phyloP scores from a whole-genome alignment of 2,797 vertebrate species.

The Amblyopsis hoosieri region DNA sequence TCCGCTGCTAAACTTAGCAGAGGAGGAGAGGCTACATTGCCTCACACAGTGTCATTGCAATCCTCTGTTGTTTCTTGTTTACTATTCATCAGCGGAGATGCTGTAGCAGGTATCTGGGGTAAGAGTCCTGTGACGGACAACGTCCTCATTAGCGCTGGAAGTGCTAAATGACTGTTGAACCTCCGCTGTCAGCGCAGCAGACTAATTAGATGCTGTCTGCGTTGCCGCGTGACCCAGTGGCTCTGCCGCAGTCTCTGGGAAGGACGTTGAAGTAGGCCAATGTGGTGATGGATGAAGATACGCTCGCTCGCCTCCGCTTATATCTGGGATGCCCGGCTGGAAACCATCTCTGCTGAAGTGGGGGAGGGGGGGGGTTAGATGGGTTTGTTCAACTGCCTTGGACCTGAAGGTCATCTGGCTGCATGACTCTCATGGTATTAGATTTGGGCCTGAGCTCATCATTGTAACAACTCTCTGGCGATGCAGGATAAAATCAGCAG shows the following conservation, averaged over 20 bases:
- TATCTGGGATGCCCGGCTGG: constrained; percentile 40
- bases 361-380: constrained; percentile 41
- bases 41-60: neutral
- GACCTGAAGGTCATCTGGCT: constrained; percentile 55
- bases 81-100: constrained; percentile 25
- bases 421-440: constrained; percentile 23
- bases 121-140: constrained; percentile 47
- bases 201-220: constrained; percentile 70
- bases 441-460: constrained; percentile 36
- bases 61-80: constrained; percentile 9
- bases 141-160: constrained; percentile 60
- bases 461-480: constrained; percentile 41
- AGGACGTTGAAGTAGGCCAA: constrained; percentile 70
- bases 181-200: constrained; percentile 50
- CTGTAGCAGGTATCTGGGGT: constrained; percentile 31
- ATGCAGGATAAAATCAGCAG: constrained; percentile 31
- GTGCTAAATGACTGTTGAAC: constrained; percentile 62
- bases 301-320: constrained; percentile 60
- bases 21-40: constrained; percentile 1
- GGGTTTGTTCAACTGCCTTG: constrained; percentile 21
- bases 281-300: constrained; percentile 70
- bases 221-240: constrained; percentile 58
- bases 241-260: constrained; percentile 66
- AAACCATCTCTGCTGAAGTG: constrained; percentile 44
- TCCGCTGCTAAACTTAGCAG: constrained; percentile 1